These are phyloP conservation scores for Gastrophysa polygoni DNA, from an alignment of 2,888 invertebrate species.

Conservation along the genomic window DNA sequence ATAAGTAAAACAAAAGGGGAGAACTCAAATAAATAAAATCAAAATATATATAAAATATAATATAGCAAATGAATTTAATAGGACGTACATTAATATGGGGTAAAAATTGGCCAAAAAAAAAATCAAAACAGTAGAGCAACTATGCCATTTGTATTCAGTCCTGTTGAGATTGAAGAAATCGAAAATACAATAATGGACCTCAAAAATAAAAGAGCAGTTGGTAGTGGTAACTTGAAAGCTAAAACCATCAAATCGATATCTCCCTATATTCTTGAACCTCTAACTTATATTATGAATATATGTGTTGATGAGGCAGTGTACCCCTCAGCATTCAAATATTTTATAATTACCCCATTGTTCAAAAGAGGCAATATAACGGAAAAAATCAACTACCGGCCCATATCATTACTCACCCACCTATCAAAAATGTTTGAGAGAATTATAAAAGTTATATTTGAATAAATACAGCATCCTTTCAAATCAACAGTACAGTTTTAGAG, in stretches of 20 bases:
- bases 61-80: constrained; percentile 3
- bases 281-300: constrained; percentile 1
- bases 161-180: background rate
- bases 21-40: too few species aligned
- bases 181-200: constrained; percentile 4
- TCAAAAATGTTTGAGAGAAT: constrained; percentile 18
- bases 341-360: constrained; percentile 15
- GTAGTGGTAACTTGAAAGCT: background rate
- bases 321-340: constrained; percentile 13
- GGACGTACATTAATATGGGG: background rate
- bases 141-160: background rate
- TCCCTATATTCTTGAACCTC: too few species aligned
- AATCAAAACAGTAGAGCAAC: background rate
- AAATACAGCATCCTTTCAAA: constrained; percentile 14
- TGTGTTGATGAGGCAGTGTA: constrained; percentile 10
- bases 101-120: background rate
- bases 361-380: constrained; percentile 11
- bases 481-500: too few species aligned
- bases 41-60: background rate
- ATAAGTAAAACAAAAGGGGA: too few species aligned
- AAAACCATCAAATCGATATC: constrained; percentile 9
- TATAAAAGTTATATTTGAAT: background rate
- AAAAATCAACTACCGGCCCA: constrained; percentile 8
- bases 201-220: background rate
- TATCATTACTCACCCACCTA: constrained; percentile 6